Conservation (phyloP, 2,888 invertebrate species). For the Phortica magna region DNA sequence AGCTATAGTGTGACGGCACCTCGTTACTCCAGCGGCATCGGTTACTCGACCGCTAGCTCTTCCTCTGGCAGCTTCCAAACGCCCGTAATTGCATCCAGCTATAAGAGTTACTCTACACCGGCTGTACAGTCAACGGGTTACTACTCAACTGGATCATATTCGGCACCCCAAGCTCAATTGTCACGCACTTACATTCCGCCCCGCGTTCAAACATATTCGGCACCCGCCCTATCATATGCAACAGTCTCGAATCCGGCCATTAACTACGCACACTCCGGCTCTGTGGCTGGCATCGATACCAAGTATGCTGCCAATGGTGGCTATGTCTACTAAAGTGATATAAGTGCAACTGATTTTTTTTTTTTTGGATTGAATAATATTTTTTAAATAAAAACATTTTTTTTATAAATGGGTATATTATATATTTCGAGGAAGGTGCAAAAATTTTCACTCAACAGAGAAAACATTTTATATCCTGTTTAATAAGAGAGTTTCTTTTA, state of each 20-base stretch:
- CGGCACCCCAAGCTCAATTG: not conserved
- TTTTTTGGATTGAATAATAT: conserved; percentile 2
- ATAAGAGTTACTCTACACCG: conserved; percentile 53
- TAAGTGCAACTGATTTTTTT: not conserved
- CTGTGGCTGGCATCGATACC: conserved; percentile 59
- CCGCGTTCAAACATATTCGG: not conserved
- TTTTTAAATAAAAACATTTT: not conserved
- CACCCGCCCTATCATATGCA: conserved; percentile 35
- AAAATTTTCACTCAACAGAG: too few species aligned
- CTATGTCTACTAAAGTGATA: conserved; percentile 60
- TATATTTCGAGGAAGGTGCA: too few species aligned
- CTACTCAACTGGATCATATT: not conserved
- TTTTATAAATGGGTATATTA: not conserved
- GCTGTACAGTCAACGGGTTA: conserved; percentile 18
- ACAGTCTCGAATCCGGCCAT: conserved; percentile 31
- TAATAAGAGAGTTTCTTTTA: too few species aligned
- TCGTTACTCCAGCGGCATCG: too few species aligned
- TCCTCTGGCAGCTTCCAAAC: conserved; percentile 17
- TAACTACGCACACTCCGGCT: not conserved
- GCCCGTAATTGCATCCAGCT: conserved; percentile 51
- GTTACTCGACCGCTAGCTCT: not conserved
- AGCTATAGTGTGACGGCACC: too few species aligned
- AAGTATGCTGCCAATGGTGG: conserved; percentile 70
- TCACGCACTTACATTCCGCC: not conserved
- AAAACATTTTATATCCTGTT: too few species aligned